A percentile compares a stretch with the other conserved stretches of the same genome.
phyloP scores from a whole-genome alignment of 2,797 vertebrate species.

The Thaleichthys pacificus region DNA sequence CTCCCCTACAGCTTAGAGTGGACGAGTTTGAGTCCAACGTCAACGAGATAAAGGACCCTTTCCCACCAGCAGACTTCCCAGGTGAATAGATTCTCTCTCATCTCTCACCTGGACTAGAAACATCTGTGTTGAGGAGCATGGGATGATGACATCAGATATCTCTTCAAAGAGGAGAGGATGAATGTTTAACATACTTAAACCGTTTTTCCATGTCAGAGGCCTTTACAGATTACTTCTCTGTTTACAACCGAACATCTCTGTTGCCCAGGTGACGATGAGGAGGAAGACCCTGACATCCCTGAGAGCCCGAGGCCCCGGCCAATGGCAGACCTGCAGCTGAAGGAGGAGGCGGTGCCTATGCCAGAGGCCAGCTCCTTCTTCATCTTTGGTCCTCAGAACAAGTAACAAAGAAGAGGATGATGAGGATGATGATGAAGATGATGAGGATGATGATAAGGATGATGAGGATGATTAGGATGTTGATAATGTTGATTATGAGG shows the following conservation, averaged over 20 bases:
- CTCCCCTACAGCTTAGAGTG: slow-evolving; percentile 82
- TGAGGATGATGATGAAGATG: background rate
- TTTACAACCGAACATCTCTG: background rate
- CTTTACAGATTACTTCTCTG: background rate
- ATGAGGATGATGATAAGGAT: background rate
- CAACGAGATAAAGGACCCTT: slow-evolving; percentile 94
- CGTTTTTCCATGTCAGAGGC: background rate
- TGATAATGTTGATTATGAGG: background rate
- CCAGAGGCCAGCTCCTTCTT: slow-evolving; percentile 94
- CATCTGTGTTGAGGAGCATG: background rate
- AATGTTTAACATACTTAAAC: background rate
- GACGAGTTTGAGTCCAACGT: slow-evolving; percentile 95
- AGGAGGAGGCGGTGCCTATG: slow-evolving; percentile 93
- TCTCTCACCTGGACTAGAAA: background rate
- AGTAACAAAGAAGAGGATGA: slow-evolving; percentile 70
- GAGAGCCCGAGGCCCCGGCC: slow-evolving; percentile 89
- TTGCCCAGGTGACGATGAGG: slow-evolving; percentile 88
- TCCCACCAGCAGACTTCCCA: slow-evolving; percentile 93
- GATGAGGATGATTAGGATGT: background rate
- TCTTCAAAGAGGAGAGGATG: too few relatives aligned
- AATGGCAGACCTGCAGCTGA: slow-evolving; percentile 90
- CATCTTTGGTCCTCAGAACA: slow-evolving; percentile 94
- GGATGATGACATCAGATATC: too few relatives aligned
- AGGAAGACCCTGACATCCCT: slow-evolving; percentile 93
- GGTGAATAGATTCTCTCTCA: slow-evolving; percentile 64